phyloP scores from a whole-genome alignment of 2,888 invertebrate species.

The Arrhopalites spinosus region DNA sequence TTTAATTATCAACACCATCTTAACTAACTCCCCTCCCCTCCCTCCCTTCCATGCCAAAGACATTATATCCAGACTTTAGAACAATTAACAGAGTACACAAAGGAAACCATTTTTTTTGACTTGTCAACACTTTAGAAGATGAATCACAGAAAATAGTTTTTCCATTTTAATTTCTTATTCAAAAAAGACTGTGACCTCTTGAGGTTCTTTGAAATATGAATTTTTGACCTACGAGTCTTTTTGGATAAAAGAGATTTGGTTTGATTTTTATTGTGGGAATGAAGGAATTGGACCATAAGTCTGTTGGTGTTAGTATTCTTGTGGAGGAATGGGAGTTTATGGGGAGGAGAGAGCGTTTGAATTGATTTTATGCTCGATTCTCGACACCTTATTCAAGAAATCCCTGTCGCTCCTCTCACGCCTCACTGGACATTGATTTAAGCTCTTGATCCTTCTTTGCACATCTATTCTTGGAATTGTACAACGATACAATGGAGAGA shows the following conservation, averaged over 20 bases:
- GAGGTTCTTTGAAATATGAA: too few species aligned
- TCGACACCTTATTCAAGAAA: constrained; percentile 20
- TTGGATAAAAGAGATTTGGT: too few species aligned
- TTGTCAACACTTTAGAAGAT: too few species aligned
- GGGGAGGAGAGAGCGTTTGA: constrained; percentile 2
- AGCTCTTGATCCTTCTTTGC: constrained; percentile 16
- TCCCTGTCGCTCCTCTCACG: constrained; percentile 3
- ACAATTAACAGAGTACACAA: background rate
- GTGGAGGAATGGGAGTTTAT: background rate
- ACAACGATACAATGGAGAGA: too few species aligned
- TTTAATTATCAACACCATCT: constrained; percentile 33
- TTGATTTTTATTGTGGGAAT: background rate
- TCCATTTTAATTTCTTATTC: too few species aligned
- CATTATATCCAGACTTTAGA: background rate
- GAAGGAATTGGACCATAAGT: background rate
- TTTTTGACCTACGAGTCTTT: too few species aligned
- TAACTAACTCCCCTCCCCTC: background rate
- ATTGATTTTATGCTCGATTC: constrained; percentile 28
- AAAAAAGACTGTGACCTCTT: background rate
- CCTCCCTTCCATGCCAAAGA: background rate
- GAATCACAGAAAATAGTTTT: too few species aligned
- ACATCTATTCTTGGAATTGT: background rate
- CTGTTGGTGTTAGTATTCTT: too few species aligned
- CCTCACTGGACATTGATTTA: constrained; percentile 28
- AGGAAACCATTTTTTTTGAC: too few species aligned